phyloP scores from a whole-genome alignment of 53 echinoderm and acorn worm species.

The Luidia sarsii region DNA sequence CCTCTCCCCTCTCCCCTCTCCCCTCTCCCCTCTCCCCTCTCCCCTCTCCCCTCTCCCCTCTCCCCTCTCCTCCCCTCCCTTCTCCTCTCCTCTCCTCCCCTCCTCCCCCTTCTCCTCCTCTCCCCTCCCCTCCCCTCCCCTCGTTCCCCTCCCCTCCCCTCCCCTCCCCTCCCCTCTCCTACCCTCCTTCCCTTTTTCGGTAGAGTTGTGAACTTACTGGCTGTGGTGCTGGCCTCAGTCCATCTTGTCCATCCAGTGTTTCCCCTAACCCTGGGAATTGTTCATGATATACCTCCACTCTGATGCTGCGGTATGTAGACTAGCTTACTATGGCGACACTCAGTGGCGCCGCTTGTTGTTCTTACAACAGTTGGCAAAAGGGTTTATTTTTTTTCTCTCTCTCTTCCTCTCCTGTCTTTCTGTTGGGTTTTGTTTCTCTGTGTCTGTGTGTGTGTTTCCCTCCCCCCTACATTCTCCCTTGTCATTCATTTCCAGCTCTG shows the following conservation, averaged over 20 bases:
- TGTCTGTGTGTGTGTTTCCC: no score
- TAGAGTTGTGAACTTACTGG: no score
- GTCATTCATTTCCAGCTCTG: not conserved
- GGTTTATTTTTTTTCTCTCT: not conserved
- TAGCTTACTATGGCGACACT: conserved; percentile 33
- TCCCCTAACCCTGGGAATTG: not conserved
- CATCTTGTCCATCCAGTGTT: no score
- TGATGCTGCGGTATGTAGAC: conserved; percentile 35
- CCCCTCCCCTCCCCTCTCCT: not conserved
- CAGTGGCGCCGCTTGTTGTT: conserved; percentile 36
- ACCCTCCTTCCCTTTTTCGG: not conserved
- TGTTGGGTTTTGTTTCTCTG: no score
- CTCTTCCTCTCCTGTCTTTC: not conserved
- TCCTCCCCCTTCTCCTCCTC: not conserved
- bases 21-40: no score
- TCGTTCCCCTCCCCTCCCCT: not conserved
- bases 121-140: not conserved
- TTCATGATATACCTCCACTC: conserved; percentile 17
- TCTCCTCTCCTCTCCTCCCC: not conserved
- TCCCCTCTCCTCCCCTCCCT: no score
- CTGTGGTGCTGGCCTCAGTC: no score
- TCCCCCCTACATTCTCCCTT: not conserved
- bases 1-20: no score
- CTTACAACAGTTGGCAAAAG: conserved; percentile 29
- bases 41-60: no score